Conservation (phyloP, 2,797 vertebrate genomes). For the Fratercula arctica region DNA sequence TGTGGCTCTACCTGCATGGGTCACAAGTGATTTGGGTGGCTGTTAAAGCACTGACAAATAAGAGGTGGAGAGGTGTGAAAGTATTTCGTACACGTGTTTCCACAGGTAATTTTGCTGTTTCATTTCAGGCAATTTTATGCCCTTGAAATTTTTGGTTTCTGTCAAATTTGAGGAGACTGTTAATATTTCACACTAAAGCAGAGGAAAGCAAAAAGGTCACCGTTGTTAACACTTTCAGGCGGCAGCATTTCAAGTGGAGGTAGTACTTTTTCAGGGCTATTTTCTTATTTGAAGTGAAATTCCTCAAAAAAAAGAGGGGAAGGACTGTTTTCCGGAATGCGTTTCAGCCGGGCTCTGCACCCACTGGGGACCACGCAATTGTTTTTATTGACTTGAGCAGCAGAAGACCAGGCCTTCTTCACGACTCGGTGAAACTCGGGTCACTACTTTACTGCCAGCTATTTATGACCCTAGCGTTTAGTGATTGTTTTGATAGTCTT, state of each 20-base stretch:
- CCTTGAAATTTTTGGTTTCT: conserved; percentile 18
- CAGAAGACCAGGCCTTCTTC: background rate
- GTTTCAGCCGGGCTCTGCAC: background rate
- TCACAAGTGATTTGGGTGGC: conserved; percentile 22
- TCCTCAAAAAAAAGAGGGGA: background rate
- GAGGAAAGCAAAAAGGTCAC: conserved; percentile 25
- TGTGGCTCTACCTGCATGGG: conserved; percentile 41
- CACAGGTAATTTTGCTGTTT: conserved; percentile 1
- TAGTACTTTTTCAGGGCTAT: background rate
- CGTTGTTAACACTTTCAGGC: background rate
- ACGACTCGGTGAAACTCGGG: accelerated
- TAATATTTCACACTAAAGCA: background rate
- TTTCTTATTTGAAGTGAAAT: background rate
- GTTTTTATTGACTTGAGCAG: background rate
- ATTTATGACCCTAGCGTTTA: background rate
- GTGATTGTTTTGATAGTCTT: background rate
- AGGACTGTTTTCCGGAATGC: background rate
- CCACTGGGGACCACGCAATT: accelerated
- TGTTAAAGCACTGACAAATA: conserved; percentile 11
- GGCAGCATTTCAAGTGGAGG: background rate
- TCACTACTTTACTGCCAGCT: background rate
- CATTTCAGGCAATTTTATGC: background rate
- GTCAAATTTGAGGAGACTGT: conserved; percentile 5
- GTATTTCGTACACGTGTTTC: background rate
- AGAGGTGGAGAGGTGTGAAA: background rate